Percentiles rank a stretch among this genome's conserved stretches.
phyloP scores from a whole-genome alignment of 2,797 vertebrate genomes.

The Balearica regulorum region DNA sequence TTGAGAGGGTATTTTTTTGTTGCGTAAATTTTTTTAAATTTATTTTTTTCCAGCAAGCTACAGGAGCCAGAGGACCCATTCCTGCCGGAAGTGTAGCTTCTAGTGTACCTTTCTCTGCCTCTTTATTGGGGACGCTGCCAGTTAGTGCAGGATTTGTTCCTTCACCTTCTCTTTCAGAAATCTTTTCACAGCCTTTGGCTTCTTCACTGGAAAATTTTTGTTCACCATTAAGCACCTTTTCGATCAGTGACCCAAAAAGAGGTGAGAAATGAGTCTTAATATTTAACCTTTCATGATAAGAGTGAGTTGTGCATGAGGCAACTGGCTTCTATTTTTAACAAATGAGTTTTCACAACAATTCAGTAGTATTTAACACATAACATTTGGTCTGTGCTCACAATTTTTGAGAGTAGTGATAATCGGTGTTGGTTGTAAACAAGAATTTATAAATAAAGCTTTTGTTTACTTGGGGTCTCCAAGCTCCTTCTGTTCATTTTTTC shows the following conservation, averaged over 20 bases:
- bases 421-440: background rate
- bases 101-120: slow-evolving; percentile 74
- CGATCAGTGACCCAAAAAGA: slow-evolving; percentile 84
- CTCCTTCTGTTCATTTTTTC: background rate
- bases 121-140: slow-evolving; percentile 81
- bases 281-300: background rate
- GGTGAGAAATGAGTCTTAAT: slow-evolving; percentile 71
- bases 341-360: background rate
- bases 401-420: background rate
- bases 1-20: background rate
- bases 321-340: background rate
- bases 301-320: background rate
- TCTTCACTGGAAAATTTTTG: slow-evolving; percentile 81
- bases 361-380: background rate
- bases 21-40: background rate
- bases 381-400: background rate
- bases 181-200: slow-evolving; percentile 75
- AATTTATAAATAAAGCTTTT: background rate
- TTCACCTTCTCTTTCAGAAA: slow-evolving; percentile 69
- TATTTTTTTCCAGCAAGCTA: slow-evolving; percentile 32
- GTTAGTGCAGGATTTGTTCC: slow-evolving; percentile 70
- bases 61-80: slow-evolving; percentile 66
- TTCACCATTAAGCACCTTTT: slow-evolving; percentile 85
- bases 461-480: background rate
- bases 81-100: slow-evolving; percentile 78